Base-by-base conservation (phyloP, 2,113 vertebrate species). In the Grantiella picta region DNA sequence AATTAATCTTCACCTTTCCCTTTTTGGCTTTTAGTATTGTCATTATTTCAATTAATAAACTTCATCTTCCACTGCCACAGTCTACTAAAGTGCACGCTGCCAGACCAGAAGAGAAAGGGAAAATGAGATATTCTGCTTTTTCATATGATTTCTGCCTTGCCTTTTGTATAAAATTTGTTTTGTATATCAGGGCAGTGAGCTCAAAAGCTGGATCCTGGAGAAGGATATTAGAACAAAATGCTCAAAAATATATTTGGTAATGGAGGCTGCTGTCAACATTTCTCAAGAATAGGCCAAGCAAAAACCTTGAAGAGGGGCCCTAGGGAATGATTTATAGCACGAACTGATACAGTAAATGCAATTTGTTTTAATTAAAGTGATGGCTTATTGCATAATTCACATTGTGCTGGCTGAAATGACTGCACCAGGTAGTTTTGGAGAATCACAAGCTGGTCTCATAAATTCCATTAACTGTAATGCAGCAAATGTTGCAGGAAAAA, bases 361-460 rank as follows among this genome's bases (percentile, higher is more conserved):
- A 97, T 98, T 98, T 98, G 92, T 98, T 98, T 98, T 98, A 98
- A 98, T 98, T 98, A 98, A 97, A 95, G 93, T 63, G 59, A 98
- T 97, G 90, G 94, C 66, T 97, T 98, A 96, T 97, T 97, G 97
- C 97, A 98, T 97, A 98, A 98, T 97, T 97, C 97, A 97, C 96
- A 66, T 87, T 92, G 95, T 44, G 19, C 86, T 66, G 38, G 95
- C 82, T 96, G 80, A 96, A 98, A 97, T 97, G 97, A 97, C 97
- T 27, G 35, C 69, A 83, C 83, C 77, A 96, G 95, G 95, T 97
- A 97, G 96, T 97, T 97, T 90, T 75, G 82, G 96, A 95, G 96
- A 97, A 96, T 94, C 97, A 96, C 94, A 97, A 90, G 94, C 69
- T 73, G 3, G 97, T 95, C 93, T 96, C 91, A 97, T 97, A 96